Evolutionary conservation across 2,888 invertebrate species (phyloP).

Genomic region (Pardosa pseudoannulata): DNA sequence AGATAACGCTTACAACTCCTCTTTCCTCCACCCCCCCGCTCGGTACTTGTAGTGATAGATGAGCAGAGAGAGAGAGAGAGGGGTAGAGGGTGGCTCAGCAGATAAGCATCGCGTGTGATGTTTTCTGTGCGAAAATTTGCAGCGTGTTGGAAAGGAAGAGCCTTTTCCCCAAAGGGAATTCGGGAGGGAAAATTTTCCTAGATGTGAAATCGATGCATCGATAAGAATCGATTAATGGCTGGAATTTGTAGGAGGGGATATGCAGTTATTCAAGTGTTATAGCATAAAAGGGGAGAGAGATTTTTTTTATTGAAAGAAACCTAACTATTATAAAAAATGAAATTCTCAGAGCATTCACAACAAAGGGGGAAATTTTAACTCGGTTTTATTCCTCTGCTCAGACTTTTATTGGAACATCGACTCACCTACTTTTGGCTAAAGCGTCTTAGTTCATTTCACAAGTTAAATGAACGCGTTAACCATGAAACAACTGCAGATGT

Average conservation of each 20-base stretch:
- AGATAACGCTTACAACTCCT: conserved; percentile 57
- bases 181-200: not conserved
- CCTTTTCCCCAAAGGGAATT: conserved; percentile 34
- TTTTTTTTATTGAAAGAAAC: not conserved
- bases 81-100: too few relatives aligned
- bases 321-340: too few relatives aligned
- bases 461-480: too few relatives aligned
- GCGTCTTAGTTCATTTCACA: too few relatives aligned
- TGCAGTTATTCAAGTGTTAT: conserved; percentile 3
- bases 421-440: too few relatives aligned
- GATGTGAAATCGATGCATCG: conserved; percentile 12
- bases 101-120: conserved; percentile 37
- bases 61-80: conserved; percentile 14
- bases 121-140: conserved; percentile 45
- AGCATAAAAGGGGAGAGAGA: not conserved
- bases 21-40: conserved; percentile 11
- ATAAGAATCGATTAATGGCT: conserved; percentile 4
- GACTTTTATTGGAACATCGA: too few relatives aligned
- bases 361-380: too few relatives aligned
- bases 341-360: too few relatives aligned
- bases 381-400: too few relatives aligned
- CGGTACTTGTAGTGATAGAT: conserved; percentile 45
- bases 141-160: not conserved
- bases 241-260: not conserved
- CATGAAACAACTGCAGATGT: too few relatives aligned